Conservation (phyloP, 2,113 vertebrate species). For the Trogon melanurus region DNA sequence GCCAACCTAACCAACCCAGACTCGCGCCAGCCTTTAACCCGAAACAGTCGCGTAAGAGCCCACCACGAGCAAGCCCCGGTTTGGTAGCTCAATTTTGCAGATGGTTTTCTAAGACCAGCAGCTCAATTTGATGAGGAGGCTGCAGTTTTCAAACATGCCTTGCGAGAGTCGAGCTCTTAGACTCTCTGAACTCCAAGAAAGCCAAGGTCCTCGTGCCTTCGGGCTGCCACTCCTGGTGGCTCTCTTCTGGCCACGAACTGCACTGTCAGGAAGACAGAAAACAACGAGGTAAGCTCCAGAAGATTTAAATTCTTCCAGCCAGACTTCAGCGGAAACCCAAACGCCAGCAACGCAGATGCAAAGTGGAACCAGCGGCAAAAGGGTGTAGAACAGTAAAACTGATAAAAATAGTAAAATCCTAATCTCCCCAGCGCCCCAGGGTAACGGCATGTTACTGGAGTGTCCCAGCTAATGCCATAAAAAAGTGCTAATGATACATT, state of each 20-base stretch:
- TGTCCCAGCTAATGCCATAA: background rate
- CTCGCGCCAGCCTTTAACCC: background rate
- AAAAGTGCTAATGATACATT: background rate
- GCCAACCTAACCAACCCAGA: background rate
- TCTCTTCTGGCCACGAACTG: background rate
- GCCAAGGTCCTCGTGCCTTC: fast-evolving
- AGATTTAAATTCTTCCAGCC: background rate
- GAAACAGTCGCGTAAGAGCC: background rate
- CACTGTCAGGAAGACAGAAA: background rate
- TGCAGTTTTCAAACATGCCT: fast-evolving
- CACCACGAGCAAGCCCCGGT: background rate
- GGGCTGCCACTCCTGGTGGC: background rate
- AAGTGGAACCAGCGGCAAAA: background rate
- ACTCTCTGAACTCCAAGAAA: background rate
- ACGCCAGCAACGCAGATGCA: background rate
- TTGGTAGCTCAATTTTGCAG: fast-evolving
- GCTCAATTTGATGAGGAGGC: background rate
- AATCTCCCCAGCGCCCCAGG: background rate
- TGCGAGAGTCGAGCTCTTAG: background rate
- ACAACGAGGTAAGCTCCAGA: background rate
- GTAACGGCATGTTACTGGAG: background rate
- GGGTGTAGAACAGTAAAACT: background rate
- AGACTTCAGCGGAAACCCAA: background rate
- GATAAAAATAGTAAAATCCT: background rate
- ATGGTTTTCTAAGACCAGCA: background rate